Base-by-base conservation (phyloP, 1,140 invertebrate species). In the Zaprionus camerounensis region DNA sequence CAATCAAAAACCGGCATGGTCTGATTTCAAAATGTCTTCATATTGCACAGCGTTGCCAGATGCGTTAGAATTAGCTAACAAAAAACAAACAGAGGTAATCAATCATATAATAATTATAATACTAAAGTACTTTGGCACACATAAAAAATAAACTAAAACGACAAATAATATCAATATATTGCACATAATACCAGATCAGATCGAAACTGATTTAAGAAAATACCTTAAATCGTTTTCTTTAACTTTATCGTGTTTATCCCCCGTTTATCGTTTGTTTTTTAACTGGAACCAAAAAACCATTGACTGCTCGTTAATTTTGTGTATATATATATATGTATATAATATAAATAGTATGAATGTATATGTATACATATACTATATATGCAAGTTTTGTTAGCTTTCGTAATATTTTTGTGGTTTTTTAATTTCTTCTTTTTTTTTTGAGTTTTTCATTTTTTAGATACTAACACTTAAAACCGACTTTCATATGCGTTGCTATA, bases 271-370 rank as follows among this genome's bases (percentile, higher is more conserved):
- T 71, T 57, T 38, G 41, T 64, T 53, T 17, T 44, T 68, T 73
- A 62, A 41, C 65, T 85, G 83, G 83, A 87, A 87, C 83, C 83
- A 87, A 87, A 87, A 87, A 87, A 87, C 83, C 83, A 87, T 87
- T 87, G 83, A 87, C 83, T 87, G 83, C 83, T 86, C 72, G 46
- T 80, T 78, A 78, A 87, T 82, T 78, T 87, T 71, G 73, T 82
- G 78, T 82, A 56, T 71, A 62, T 74, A 53, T 78, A 65, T 81
- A 41, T 86, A 70, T 71, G 67, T 71, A 58, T 77, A 58, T 78
- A 65, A 81, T 83, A 76, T 82, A 82, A 82, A 83, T 82, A 82
- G 81, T 82, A 82, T 72, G 80, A 85, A 86, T 82, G 74, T 75
- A 79, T 72, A 56, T 65, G 70, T 74, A 65, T 75, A 76, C 68